Evolutionary conservation across 2,797 vertebrate species (phyloP), one percentile per base, ranked within the genome.

Genomic region (Acanthornis magna): DNA sequence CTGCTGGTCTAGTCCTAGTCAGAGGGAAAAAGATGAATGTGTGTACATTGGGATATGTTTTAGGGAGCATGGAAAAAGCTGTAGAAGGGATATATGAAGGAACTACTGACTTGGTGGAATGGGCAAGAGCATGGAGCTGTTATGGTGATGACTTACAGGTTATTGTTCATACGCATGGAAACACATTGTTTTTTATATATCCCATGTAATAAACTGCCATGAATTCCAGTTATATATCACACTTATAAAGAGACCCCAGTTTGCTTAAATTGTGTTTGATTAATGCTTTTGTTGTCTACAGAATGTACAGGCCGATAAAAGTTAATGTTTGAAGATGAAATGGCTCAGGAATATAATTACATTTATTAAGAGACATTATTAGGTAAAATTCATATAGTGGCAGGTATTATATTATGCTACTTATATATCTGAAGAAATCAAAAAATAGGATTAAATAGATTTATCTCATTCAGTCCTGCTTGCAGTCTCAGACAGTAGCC

Each of bases 311-410:
- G 32, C 17, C 79, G 76, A 89, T 89, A 84, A 55, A 94, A 95
- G 38, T 62, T 89, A 91, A 85, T 72, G 36, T 43, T 67, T 40
- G 26, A 87, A 90, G 85, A 90, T 32, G 3, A 94, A 94, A 89
- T 92, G 34, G 23, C 25, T 88, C 29, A 83, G 75, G 68, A 67
- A 68, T 74, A 68, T 82, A 93, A 92, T 86, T 94, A 5, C 16
- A 55, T 96, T 96, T 89, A 82, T 92, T 94, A 74, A 74, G 40
- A 89, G 17, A 61, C 63, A 73, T 32, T 81, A 63, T 96, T 95
- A 77, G 32, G 67, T 88, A 85, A 95, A 93, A 95, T 79, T 75
- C 54, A 86, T 60, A 71, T 42, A 75, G 36, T 40, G n/a, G 25
- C 55, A 87, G 32, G 4, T 60, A 73, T 87, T 90, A 51, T 47